phyloP scores from a whole-genome alignment of 2,888 invertebrate species.

The Palloptera scutellata region DNA sequence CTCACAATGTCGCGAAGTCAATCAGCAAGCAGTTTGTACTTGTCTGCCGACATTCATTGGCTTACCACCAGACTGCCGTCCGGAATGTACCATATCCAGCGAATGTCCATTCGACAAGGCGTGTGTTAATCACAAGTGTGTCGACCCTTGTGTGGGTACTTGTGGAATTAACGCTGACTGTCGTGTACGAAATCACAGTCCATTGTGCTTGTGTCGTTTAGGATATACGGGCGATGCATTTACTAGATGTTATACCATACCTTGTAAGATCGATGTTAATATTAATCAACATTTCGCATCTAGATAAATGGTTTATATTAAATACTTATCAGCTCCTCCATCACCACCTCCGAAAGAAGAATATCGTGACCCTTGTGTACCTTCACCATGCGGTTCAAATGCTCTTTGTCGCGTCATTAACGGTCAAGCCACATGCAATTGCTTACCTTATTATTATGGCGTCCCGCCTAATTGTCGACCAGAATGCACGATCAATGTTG shows the following conservation, averaged over 20 bases:
- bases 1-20: slow-evolving; percentile 69
- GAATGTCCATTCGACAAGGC: slow-evolving; percentile 72
- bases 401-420: slow-evolving; percentile 69
- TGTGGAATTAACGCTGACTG: slow-evolving; percentile 77
- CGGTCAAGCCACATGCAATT: slow-evolving; percentile 70
- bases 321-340: slow-evolving; percentile 35
- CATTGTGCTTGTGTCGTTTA: slow-evolving; percentile 74
- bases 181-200: slow-evolving; percentile 70
- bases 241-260: slow-evolving; percentile 65
- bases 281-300: neutral
- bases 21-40: slow-evolving; percentile 69
- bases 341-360: slow-evolving; percentile 44
- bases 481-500: slow-evolving; percentile 73
- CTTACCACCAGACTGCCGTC: slow-evolving; percentile 76
- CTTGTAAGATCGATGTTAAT: slow-evolving; percentile 61
- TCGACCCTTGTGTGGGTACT: slow-evolving; percentile 75
- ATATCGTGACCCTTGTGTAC: slow-evolving; percentile 70
- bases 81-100: slow-evolving; percentile 78
- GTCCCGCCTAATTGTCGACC: slow-evolving; percentile 75
- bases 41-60: slow-evolving; percentile 72
- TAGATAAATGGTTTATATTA: neutral
- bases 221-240: slow-evolving; percentile 77
- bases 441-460: slow-evolving; percentile 70
- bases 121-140: slow-evolving; percentile 73
- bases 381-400: slow-evolving; percentile 74